Evolutionary conservation across 2,113 vertebrate species (phyloP), one percentile per base, ranked within the genome.

Genomic region (Hyperopisus bebe): DNA sequence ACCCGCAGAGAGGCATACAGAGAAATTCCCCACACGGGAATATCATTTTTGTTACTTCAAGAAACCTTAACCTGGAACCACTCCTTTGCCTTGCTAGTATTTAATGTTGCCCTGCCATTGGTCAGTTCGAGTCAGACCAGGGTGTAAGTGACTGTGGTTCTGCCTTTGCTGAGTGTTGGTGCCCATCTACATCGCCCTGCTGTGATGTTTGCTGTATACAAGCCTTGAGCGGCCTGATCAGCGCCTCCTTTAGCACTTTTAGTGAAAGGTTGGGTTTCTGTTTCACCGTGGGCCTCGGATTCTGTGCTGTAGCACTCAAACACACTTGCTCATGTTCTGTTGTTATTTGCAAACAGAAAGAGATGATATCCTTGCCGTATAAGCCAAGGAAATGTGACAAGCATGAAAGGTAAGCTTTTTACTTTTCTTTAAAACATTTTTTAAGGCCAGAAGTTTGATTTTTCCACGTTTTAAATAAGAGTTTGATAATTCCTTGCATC

Each of bases 271-370:
- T 80, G 35, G 8, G 35, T 84, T 47, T 84, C 82, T 21, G 8
- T 84, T 84, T 47, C 44, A 44, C 21, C 3, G 39, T 21, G 15
- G 19, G 77, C 31, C 3, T 19, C 6, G 5, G 6, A 83, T 35
- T 39, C 70, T 1, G 15, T 46, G 44, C 80, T 46, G 46, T 21
- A 7, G 31, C 6, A n/a, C 55, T 62, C 10, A 51, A 53, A 55
- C 70, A 62, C 17, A 44, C 44, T 11, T 3, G 88, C 46, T 90
- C 35, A 11, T 35, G 17, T 92, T 92, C 74, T 39, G 58, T 92
- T 91, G 91, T 91, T 27, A 27, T 24, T 42, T 44, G 19, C 8
- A 74, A 80, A 90, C 91, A 96, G 96, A 96, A 96, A 91, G 96
- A 96, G 90, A 80, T 92, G 50, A 39, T 96, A 89, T 95, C 95